Base-by-base conservation (phyloP, 1,140 invertebrate species). In the Ips typographus region DNA sequence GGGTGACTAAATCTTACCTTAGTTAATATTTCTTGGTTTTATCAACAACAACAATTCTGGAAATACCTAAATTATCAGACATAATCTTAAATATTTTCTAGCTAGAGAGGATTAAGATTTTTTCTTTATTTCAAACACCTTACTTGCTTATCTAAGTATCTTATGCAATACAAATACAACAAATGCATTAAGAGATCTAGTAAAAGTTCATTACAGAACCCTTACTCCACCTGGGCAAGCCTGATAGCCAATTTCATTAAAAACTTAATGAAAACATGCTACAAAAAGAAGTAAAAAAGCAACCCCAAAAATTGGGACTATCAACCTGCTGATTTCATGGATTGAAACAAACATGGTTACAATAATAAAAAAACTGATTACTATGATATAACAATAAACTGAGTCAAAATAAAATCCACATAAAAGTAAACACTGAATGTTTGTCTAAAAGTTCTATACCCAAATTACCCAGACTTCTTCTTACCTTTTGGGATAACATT, bases 401-500 rank as follows among this genome's bases (percentile, higher is more conserved):
- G 36, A 51, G 64, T 72, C 59, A 59, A 61, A 74, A 43, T 42
- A 76, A 1, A 62, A 3, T 51, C 5, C 60, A 47, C 5, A 44
- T 4, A 47, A 62, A 44, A 8, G 4, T 40, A 6, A 59, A 41
- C n/a, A 53, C 39, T 53, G 36, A 1, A 47, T 8, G 22, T 22
- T 22, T 22, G 22, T 22, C 22, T 22, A 22, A 22, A 22, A 22
- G 22, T 22, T 22, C 22, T 22, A 22, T 22, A 22, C 22, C 22
- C 22, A 22, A 22, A 22, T 22, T 22, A 22, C 22, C 22, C 22
- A 22, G 22, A 22, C 22, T 22, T 55, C 37, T 55, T 59, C 57
- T 83, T 72, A 88, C 87, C 82, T 77, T 73, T 85, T 78, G 61
- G 85, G 80, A 80, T 89, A 91, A 74, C 84, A 85, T 78, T 83